A percentile compares a stretch with the other conserved stretches of the same genome.
These are phyloP conservation scores for Nycticorax nycticorax DNA, from an alignment of 2,113 vertebrate genomes.

Conservation along the genomic window DNA sequence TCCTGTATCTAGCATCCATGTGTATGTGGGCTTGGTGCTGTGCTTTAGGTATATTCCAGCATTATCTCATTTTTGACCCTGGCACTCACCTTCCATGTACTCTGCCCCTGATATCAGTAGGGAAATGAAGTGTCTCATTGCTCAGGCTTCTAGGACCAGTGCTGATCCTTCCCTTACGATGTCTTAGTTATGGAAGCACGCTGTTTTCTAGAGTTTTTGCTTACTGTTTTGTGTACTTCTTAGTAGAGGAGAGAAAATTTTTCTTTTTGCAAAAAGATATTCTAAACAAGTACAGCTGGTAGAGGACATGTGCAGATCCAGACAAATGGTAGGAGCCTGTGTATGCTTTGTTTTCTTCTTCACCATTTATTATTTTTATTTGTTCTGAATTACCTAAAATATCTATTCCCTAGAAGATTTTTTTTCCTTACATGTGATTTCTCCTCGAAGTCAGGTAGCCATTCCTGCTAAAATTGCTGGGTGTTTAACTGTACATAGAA, in stretches of 20 bases:
- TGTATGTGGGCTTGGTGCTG: background rate
- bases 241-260: background rate
- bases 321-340: background rate
- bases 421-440: background rate
- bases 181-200: background rate
- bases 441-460: background rate
- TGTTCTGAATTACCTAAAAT: background rate
- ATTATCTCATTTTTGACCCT: background rate
- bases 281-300: background rate
- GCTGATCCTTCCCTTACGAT: background rate
- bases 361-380: background rate
- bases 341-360: background rate
- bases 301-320: background rate
- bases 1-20: background rate
- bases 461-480: background rate
- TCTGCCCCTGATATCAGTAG: background rate
- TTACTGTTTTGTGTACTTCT: background rate
- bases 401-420: background rate
- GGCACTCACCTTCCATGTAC: accelerated
- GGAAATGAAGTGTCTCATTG: background rate
- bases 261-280: background rate
- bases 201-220: background rate
- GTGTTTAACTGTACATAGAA: background rate
- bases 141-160: background rate
- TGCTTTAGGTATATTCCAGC: background rate